Evolutionary conservation across 23 tunicate genomes (phyloP), one percentile per base, ranked within the genome.

Genomic region (Halocynthia aurantium): DNA sequence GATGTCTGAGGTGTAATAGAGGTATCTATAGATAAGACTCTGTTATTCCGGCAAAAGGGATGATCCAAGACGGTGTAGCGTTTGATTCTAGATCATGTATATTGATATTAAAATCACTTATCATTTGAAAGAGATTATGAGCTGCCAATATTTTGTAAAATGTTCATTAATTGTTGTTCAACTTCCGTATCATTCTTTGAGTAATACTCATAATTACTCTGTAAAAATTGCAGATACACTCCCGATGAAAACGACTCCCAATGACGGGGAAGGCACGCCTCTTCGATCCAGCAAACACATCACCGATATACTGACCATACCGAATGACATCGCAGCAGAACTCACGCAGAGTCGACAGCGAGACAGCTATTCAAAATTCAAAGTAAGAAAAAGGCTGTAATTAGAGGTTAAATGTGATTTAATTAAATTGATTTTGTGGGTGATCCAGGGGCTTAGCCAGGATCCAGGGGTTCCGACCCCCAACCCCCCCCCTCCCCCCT

Each of bases 361-460:
- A 2, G 86, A 82, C 70, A 82, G 86, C 7, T 80, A 76, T n/a
- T 80, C 82, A 62, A 82, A 82, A 53, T 82, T 76, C 44, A 74
- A 82, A 62, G 86, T 81, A 70, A 10, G 52, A 9, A 67, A n/a
- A n/a, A n/a, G n/a, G n/a, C n/a, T n/a, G n/a, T n/a, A n/a, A n/a
- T n/a, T n/a, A 31, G 44, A 31, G 44, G 4, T 31, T 31, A 31
- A 31, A 31, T 31, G 44, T 31, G 44, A 31, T 31, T 31, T 0
- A 4, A 31, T 31, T 4, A 31, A 31, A 31, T 31, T 31, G 44
- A 31, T 31, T 31, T 4, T 4, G 2, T 31, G n/a, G n/a, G n/a
- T n/a, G n/a, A n/a, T n/a, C n/a, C n/a, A n/a, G 22, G 62, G 62
- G 62, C 62, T 10, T 57, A 10, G 13, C 62, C 11, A 57, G 13